phyloP scores from a whole-genome alignment of 2,888 invertebrate genomes.

The Drosophila diplacantha region DNA sequence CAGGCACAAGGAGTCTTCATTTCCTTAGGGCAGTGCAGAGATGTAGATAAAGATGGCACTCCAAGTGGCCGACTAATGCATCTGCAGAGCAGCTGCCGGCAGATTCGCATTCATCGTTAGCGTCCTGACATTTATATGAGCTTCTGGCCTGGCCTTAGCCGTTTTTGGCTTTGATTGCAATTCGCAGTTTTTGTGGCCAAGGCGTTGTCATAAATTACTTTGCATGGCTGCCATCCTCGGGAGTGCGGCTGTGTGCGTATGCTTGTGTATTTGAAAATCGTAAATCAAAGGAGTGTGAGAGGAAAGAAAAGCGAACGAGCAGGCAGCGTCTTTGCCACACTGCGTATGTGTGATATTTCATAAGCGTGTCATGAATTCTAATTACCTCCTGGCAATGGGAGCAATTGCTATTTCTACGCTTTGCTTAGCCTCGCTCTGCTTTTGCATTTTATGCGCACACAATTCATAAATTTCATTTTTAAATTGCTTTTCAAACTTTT shows the following conservation, averaged over 20 bases:
- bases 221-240: conserved; percentile 43
- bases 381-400: conserved; percentile 59
- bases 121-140: conserved; percentile 68
- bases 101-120: conserved; percentile 62
- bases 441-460: conserved; percentile 46
- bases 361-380: conserved; percentile 73
- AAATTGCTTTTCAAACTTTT: conserved; percentile 52
- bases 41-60: conserved; percentile 11
- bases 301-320: conserved; percentile 13
- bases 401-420: conserved; percentile 23
- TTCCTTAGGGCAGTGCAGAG: neutral
- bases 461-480: conserved; percentile 62
- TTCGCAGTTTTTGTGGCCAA: conserved; percentile 64
- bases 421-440: conserved; percentile 25
- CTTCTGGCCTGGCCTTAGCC: conserved; percentile 63
- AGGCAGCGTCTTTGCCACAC: conserved; percentile 44
- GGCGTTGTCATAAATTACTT: conserved; percentile 68
- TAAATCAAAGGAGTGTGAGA: conserved; percentile 54
- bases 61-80: conserved; percentile 43
- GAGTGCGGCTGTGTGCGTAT: conserved; percentile 10
- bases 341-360: conserved; percentile 72
- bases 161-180: conserved; percentile 67
- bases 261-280: conserved; percentile 60
- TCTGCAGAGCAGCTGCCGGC: conserved; percentile 43
- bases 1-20: neutral